Evolutionary conservation across 2,797 vertebrate genomes (phyloP), one percentile per base, ranked within the genome.

Genomic region (Trachurus trachurus): DNA sequence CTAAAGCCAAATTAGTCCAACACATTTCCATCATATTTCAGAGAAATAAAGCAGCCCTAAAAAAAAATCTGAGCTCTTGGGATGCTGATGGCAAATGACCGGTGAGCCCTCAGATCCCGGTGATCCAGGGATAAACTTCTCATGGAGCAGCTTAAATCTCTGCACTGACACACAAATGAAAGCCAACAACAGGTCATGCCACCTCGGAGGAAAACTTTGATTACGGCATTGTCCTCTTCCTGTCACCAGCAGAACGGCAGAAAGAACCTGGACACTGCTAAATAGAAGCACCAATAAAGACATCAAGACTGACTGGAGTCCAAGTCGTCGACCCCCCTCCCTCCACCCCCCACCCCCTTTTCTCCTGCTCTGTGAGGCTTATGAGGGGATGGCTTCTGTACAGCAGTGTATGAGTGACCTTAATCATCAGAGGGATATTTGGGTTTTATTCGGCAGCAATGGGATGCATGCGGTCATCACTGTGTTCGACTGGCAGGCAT

Each of bases 381-480:
- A 88, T 81, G 57, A 71, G 76, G 86, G 84, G 82, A 86, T 61
- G 86, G 86, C 77, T 81, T 86, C 72, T 81, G 82, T 73, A 66
- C 79, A 89, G 83, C 81, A 86, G 82, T 74, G 88, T 81, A 80
- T 81, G 87, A 89, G 84, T 94, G 94, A 94, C 94, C 94, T 94
- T 94, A 95, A 94, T 94, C 93, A 94, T 93, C 91, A 81, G 87
- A 87, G 82, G 90, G 90, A 91, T 93, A 93, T 94, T 94, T 92
- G 87, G 88, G 83, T 88, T 93, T 93, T 92, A 90, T 91, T 92
- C 82, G 69, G 83, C 84, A 83, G 76, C 69, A 19, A 81, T 79
- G 85, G 54, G 15, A 84, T 80, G 47, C 78, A 86, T 16, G 74
- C 75, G 82, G 90, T 85, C 89, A 88, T 87, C 82, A 9, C 77